These are phyloP conservation scores for Notamacropus eugenii DNA, from an alignment of 2,797 vertebrate species.

Conservation along the genomic window DNA sequence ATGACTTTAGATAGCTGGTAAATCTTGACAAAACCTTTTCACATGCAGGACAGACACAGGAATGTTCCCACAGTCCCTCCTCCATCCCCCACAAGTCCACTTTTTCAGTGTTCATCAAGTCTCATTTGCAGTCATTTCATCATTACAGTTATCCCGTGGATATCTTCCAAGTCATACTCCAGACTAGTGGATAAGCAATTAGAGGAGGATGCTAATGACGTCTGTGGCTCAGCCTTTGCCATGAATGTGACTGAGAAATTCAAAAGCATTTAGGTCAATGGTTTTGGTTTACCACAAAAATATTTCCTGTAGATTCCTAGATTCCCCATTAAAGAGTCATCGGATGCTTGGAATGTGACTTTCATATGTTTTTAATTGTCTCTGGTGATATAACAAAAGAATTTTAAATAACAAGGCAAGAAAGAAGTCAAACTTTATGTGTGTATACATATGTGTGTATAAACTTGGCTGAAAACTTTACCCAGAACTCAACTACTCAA, in stretches of 20 bases:
- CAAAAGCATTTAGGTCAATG: background rate
- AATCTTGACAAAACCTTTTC: conserved; percentile 69
- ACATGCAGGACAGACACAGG: background rate
- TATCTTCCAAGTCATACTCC: conserved; percentile 38
- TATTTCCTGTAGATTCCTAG: background rate
- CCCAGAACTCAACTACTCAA: conserved; percentile 7
- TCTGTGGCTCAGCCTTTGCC: background rate
- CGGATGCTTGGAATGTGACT: background rate
- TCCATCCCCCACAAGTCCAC: background rate
- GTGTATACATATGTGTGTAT: background rate
- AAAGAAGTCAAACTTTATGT: background rate
- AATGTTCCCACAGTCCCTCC: conserved; percentile 79
- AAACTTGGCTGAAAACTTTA: conserved; percentile 34
- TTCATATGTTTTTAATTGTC: conserved; percentile 29
- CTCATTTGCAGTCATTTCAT: conserved; percentile 42
- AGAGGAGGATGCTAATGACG: conserved; percentile 17
- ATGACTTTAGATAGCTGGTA: conserved; percentile 6
- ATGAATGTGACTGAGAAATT: background rate
- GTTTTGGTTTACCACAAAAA: background rate
- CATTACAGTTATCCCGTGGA: conserved; percentile 27
- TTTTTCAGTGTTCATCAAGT: conserved; percentile 12
- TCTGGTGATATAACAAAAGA: conserved; percentile 52
- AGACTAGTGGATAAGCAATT: background rate
- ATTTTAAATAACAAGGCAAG: conserved; percentile 48
- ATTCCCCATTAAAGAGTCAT: conserved; percentile 36